These are phyloP conservation scores for Gastrophryne carolinensis DNA, from an alignment of 2,797 vertebrate genomes.

Conservation along the genomic window DNA sequence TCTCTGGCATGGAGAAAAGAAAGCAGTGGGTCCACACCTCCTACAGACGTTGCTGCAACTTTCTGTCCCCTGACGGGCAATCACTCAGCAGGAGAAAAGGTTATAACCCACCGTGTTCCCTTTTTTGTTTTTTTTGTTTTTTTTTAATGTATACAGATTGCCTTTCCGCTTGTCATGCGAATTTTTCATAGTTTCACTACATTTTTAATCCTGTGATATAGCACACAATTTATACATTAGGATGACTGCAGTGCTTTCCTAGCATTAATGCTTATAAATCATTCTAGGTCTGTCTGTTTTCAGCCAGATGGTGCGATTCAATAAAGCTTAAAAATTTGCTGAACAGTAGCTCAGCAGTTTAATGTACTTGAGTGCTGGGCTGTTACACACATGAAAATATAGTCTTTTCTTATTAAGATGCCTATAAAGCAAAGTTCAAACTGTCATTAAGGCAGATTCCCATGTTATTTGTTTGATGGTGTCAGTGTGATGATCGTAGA, in stretches of 20 bases:
- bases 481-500: not conserved
- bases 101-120: too few species aligned
- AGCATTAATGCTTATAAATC: slow-evolving; percentile 47
- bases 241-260: slow-evolving; percentile 41
- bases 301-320: slow-evolving; percentile 42
- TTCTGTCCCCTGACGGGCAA: too few species aligned
- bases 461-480: slow-evolving; percentile 25
- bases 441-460: slow-evolving; percentile 18
- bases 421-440: slow-evolving; percentile 32
- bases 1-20: too few species aligned
- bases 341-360: slow-evolving; percentile 44
- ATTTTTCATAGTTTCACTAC: slow-evolving; percentile 27
- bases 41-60: too few species aligned
- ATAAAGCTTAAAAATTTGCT: slow-evolving; percentile 37
- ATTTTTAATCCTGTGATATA: slow-evolving; percentile 11
- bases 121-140: too few species aligned
- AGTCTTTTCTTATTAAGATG: slow-evolving; percentile 32
- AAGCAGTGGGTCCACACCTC: too few species aligned
- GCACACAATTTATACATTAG: slow-evolving; percentile 33
- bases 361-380: slow-evolving; percentile 30
- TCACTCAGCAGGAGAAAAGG: too few species aligned
- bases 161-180: not conserved
- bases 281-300: slow-evolving; percentile 40
- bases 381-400: slow-evolving; percentile 34
- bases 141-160: not conserved